phyloP scores from a whole-genome alignment of 2,888 invertebrate genomes.

The Eugnorisma glareosa region DNA sequence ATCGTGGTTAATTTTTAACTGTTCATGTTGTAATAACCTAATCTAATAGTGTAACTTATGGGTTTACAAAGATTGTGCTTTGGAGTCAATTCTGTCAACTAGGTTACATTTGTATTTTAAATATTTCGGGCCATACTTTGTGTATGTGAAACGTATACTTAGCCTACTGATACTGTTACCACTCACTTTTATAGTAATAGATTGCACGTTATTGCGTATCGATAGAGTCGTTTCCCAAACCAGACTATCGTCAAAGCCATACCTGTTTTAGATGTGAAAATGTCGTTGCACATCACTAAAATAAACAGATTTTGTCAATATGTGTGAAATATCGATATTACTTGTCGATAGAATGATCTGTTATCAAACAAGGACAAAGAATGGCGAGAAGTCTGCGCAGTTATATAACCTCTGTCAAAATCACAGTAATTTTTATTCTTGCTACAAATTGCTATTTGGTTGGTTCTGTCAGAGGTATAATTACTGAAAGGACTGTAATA shows the following conservation, averaged over 20 bases:
- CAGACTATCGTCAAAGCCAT: conserved; percentile 26
- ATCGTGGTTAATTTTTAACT: conserved; percentile 42
- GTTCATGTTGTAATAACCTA: conserved; percentile 40
- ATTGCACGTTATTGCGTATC: conserved; percentile 48
- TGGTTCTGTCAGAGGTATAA: conserved; percentile 9
- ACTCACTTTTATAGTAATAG: conserved; percentile 53
- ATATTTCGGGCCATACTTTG: conserved; percentile 50
- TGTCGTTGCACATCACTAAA: conserved; percentile 21
- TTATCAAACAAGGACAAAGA: conserved; percentile 1
- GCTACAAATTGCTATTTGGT: neutral
- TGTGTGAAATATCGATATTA: conserved; percentile 20
- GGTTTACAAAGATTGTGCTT: conserved; percentile 53
- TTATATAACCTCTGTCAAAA: conserved; percentile 1
- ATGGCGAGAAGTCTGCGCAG: neutral
- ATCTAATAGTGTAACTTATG: conserved; percentile 40
- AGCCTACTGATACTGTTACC: conserved; percentile 49
- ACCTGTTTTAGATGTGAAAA: neutral
- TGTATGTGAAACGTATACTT: conserved; percentile 40
- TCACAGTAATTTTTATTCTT: neutral
- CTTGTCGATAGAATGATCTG: conserved; percentile 25
- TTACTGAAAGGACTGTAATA: neutral
- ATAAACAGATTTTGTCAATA: conserved; percentile 26
- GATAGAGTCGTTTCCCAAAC: conserved; percentile 24
- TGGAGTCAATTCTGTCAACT: conserved; percentile 59
- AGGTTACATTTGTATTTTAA: conserved; percentile 46